phyloP scores from a whole-genome alignment of 2,888 invertebrate species.

The Eupithecia insigniata region DNA sequence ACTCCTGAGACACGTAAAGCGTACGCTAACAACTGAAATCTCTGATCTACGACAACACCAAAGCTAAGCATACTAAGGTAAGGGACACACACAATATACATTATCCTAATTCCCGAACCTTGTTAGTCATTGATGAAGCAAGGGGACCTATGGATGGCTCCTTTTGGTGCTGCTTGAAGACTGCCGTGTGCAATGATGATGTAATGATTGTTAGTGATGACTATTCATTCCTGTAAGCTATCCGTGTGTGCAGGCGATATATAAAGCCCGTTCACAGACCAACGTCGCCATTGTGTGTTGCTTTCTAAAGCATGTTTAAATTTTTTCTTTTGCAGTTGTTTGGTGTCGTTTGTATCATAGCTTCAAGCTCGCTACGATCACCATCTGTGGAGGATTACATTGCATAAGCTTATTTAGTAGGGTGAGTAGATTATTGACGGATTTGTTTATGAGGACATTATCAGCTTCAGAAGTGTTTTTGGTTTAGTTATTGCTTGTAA shows the following conservation, averaged over 20 bases:
- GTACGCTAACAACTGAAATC: constrained; percentile 31
- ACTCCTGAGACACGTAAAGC: constrained; percentile 35
- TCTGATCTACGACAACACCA: constrained; percentile 45
- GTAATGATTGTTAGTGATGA: constrained; percentile 68
- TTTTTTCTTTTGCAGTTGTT: constrained; percentile 86
- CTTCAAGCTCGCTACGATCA: constrained; percentile 85
- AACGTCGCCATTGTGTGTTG: constrained; percentile 69
- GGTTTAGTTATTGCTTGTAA: neutral
- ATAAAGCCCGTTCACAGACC: constrained; percentile 78
- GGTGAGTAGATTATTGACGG: constrained; percentile 59
- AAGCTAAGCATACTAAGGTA: constrained; percentile 62
- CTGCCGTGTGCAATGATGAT: constrained; percentile 73
- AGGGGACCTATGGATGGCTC: constrained; percentile 74
- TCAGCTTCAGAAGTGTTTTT: constrained; percentile 19
- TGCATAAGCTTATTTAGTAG: constrained; percentile 78
- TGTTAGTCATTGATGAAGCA: constrained; percentile 68
- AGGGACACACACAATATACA: constrained; percentile 59
- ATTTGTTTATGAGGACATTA: constrained; percentile 35
- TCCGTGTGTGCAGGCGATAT: constrained; percentile 82
- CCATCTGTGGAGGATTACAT: constrained; percentile 85
- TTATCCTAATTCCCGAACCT: constrained; percentile 68
- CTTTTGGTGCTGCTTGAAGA: constrained; percentile 75
- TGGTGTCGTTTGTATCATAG: constrained; percentile 85
- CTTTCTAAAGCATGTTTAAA: constrained; percentile 84
- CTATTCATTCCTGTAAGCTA: constrained; percentile 80